Evolutionary conservation across 2,797 vertebrate genomes (phyloP).

Genomic region (Chelidonichthys spinosus): DNA sequence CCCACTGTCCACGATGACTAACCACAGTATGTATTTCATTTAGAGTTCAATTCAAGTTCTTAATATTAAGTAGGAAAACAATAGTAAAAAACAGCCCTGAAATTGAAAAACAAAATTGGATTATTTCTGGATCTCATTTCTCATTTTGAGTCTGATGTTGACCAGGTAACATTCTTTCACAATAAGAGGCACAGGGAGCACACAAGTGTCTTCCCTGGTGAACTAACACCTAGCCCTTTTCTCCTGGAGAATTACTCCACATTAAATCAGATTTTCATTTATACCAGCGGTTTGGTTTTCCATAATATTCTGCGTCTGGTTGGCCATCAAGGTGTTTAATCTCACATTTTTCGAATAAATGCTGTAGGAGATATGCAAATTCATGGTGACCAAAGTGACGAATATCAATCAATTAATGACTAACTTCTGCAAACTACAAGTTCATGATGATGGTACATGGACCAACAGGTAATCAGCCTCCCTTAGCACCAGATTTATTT

Average conservation of each 20-base stretch:
- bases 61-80: background rate
- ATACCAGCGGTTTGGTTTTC: too few species aligned
- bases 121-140: too few species aligned
- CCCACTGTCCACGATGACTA: conserved; percentile 48
- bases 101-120: background rate
- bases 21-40: conserved; percentile 14
- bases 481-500: background rate
- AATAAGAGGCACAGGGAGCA: too few species aligned
- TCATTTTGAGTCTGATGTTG: background rate
- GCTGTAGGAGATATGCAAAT: too few species aligned
- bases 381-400: too few species aligned
- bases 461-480: background rate
- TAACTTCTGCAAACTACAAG: background rate
- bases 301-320: background rate
- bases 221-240: too few species aligned
- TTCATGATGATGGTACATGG: background rate
- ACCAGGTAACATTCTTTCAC: too few species aligned
- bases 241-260: too few species aligned
- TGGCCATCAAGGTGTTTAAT: background rate
- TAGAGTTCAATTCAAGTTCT: background rate
- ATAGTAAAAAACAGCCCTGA: background rate
- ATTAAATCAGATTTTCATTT: too few species aligned
- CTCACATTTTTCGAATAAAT: background rate
- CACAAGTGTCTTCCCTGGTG: too few species aligned
- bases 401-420: too few species aligned